These are phyloP conservation scores for Gari tellinella DNA, from an alignment of 2,888 invertebrate genomes.

Conservation along the genomic window DNA sequence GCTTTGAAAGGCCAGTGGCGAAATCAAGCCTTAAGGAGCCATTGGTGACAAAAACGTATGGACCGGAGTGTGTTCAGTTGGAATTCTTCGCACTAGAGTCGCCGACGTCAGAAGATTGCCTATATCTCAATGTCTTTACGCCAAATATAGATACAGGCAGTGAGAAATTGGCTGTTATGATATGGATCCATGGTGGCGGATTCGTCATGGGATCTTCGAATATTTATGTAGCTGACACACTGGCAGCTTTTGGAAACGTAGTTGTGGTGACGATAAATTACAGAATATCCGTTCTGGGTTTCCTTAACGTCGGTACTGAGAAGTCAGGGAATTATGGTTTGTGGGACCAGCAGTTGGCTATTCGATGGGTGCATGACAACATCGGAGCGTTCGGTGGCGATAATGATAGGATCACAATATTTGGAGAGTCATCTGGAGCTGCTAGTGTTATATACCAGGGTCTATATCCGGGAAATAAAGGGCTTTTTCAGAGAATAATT, in stretches of 20 bases:
- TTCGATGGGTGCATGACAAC: conserved; percentile 69
- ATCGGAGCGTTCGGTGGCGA: conserved; percentile 65
- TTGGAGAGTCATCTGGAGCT: conserved; percentile 72
- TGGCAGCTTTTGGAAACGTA: conserved; percentile 40
- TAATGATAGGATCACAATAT: conserved; percentile 57
- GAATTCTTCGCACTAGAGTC: background rate
- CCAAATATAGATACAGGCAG: conserved; percentile 1
- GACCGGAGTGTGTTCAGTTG: conserved; percentile 29
- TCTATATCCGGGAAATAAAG: conserved; percentile 57
- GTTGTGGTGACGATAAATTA: conserved; percentile 66
- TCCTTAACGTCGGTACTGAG: conserved; percentile 54
- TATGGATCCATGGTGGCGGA: conserved; percentile 52
- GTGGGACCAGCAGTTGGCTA: conserved; percentile 68
- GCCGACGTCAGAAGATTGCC: conserved; percentile 36
- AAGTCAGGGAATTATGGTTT: conserved; percentile 68
- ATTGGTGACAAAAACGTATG: conserved; percentile 22
- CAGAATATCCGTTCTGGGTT: conserved; percentile 61
- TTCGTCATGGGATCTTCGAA: conserved; percentile 27
- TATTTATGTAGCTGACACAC: conserved; percentile 20
- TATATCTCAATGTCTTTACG: conserved; percentile 40
- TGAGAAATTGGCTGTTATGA: conserved; percentile 29
- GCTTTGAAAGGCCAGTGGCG: conserved; percentile 37
- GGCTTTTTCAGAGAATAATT: conserved; percentile 65
- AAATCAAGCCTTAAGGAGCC: conserved; percentile 6
- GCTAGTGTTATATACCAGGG: conserved; percentile 59